Conservation (phyloP, 2,113 vertebrate genomes). For the Rhabdornis inornatus region DNA sequence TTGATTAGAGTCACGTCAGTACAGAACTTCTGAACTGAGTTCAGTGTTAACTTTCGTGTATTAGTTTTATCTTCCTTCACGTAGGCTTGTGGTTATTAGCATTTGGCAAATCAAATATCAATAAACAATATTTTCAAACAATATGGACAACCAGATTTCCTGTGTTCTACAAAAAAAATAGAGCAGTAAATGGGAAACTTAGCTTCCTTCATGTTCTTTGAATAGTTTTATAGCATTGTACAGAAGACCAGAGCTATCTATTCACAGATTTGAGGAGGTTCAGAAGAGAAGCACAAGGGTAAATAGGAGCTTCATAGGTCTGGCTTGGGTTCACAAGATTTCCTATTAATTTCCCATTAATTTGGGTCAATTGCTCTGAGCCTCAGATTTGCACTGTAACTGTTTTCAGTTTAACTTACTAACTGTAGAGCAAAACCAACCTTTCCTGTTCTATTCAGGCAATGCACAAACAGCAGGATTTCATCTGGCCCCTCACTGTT, state of each 20-base stretch:
- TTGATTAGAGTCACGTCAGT: neutral
- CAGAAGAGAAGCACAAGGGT: neutral
- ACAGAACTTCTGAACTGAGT: neutral
- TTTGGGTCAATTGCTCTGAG: neutral
- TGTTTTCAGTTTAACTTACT: neutral
- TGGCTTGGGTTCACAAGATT: neutral
- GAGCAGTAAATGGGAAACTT: neutral
- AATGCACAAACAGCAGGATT: neutral
- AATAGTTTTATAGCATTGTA: neutral
- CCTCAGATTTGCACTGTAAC: neutral
- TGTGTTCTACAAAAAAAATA: neutral
- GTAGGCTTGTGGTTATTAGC: neutral
- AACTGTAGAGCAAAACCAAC: neutral
- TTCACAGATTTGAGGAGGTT: neutral
- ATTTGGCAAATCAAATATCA: neutral
- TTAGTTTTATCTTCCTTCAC: neutral
- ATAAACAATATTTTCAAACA: neutral
- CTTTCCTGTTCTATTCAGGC: neutral
- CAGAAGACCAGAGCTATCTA: neutral
- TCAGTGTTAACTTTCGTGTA: neutral
- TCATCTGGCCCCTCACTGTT: neutral
- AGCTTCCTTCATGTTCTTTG: neutral
- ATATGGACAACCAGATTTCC: neutral
- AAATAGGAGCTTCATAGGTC: neutral
- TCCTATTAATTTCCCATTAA: neutral